phyloP scores from a whole-genome alignment of 2,797 vertebrate genomes.

The Brachyrhaphis roseni region DNA sequence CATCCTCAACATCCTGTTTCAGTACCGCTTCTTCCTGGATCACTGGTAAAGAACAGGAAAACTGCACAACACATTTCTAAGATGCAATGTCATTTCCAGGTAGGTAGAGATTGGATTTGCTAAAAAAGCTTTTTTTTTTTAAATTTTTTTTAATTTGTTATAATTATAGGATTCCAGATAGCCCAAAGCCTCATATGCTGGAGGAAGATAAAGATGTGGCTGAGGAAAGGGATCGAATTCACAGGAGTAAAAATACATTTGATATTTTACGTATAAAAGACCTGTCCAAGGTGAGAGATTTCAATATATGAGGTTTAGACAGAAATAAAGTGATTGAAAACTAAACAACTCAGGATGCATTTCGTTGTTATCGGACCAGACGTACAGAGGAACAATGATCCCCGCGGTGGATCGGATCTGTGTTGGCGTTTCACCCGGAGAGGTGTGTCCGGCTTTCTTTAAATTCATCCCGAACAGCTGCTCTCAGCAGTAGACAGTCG shows the following conservation, averaged over 20 bases:
- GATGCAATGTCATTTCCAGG: not conserved
- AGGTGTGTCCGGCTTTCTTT: conserved; percentile 76
- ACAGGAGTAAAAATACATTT: conserved; percentile 77
- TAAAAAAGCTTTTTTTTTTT: not conserved
- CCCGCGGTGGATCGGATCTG: conserved; percentile 92
- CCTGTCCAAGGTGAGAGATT: conserved; percentile 86
- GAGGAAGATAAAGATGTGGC: conserved; percentile 90
- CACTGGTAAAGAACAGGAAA: conserved; percentile 77
- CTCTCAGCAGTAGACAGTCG: not conserved
- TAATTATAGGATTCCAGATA: conserved; percentile 78
- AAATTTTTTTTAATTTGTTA: not conserved
- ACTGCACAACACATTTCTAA: not conserved
- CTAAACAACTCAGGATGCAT: not conserved
- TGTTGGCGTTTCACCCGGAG: conserved; percentile 89
- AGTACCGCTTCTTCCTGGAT: conserved; percentile 85
- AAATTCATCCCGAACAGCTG: not conserved
- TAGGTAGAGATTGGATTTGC: not conserved
- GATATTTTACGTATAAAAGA: conserved; percentile 88
- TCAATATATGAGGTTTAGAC: not conserved
- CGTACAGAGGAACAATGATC: conserved; percentile 81
- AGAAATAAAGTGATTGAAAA: not conserved
- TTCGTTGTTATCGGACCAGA: conserved; percentile 66
- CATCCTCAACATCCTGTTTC: conserved; percentile 86
- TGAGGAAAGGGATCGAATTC: conserved; percentile 88
- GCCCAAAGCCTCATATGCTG: conserved; percentile 65